Evolutionary conservation across 1,140 invertebrate genomes (phyloP).

Genomic region (Drosophila eugracilis): DNA sequence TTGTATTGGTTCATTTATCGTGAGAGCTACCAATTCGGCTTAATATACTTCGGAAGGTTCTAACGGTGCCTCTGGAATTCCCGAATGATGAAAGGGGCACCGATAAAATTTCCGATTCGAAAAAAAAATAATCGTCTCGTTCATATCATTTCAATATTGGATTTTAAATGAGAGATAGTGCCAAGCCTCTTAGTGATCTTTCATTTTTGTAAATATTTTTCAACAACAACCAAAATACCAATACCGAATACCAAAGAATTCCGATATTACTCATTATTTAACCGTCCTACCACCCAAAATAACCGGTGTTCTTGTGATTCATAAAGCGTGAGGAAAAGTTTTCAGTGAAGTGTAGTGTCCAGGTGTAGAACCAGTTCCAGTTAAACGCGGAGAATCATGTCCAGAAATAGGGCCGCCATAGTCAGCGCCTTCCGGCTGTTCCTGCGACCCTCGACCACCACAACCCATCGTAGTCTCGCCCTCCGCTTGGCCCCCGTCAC

Average conservation of each 20-base stretch:
- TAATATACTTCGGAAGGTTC: neutral
- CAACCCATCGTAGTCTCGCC: slow-evolving; percentile 40
- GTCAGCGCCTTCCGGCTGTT: slow-evolving; percentile 70
- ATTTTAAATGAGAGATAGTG: slow-evolving; percentile 1
- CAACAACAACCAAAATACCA: neutral
- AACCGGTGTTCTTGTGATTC: slow-evolving; percentile 43
- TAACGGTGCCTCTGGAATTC: neutral
- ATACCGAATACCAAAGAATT: neutral
- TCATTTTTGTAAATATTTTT: neutral
- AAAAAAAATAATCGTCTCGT: neutral
- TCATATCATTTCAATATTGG: neutral
- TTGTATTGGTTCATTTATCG: neutral
- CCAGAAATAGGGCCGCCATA: slow-evolving; percentile 64
- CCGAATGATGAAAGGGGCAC: slow-evolving; percentile 6
- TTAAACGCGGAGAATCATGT: slow-evolving; percentile 41
- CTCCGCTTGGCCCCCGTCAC: slow-evolving; percentile 61
- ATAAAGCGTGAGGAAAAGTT: slow-evolving; percentile 3
- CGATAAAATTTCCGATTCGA: slow-evolving; percentile 4
- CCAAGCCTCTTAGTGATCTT: slow-evolving; percentile 12
- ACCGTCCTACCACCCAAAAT: neutral
- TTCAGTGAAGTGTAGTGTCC: slow-evolving; percentile 17
- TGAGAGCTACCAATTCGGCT: neutral
- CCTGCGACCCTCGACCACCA: slow-evolving; percentile 52
- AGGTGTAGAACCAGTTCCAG: slow-evolving; percentile 16
- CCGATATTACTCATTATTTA: slow-evolving; percentile 18